Conservation (phyloP, 2,888 invertebrate genomes). For the Macrosiphum euphorbiae region DNA sequence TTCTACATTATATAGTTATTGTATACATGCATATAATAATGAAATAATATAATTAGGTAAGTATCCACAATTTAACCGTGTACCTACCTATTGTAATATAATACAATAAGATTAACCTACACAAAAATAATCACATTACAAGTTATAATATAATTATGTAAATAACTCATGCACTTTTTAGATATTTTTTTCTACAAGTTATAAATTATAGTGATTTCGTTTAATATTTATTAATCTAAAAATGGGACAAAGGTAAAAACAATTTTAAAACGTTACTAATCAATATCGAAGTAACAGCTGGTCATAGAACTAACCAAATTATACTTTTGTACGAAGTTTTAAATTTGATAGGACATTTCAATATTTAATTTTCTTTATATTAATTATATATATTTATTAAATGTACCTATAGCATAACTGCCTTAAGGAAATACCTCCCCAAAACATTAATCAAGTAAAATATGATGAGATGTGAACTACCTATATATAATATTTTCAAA, state of each 20-base stretch:
- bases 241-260: background rate
- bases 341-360: background rate
- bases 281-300: background rate
- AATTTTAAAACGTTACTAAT: background rate
- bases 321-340: background rate
- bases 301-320: background rate
- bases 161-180: background rate
- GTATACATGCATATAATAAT: background rate
- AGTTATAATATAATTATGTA: background rate
- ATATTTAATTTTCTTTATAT: background rate
- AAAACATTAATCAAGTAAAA: background rate
- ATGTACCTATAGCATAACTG: too few relatives aligned
- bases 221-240: background rate
- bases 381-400: background rate
- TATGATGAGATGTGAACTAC: background rate
- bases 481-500: background rate
- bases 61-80: background rate
- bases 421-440: background rate
- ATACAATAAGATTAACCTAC: background rate
- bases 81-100: background rate
- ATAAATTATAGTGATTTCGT: background rate
- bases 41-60: background rate
- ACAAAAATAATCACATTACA: background rate
- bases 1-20: background rate
- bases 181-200: background rate